Evolutionary conservation across 2,888 invertebrate species (phyloP), one percentile per base, ranked within the genome.

Genomic region (Danaus chrysippus): DNA sequence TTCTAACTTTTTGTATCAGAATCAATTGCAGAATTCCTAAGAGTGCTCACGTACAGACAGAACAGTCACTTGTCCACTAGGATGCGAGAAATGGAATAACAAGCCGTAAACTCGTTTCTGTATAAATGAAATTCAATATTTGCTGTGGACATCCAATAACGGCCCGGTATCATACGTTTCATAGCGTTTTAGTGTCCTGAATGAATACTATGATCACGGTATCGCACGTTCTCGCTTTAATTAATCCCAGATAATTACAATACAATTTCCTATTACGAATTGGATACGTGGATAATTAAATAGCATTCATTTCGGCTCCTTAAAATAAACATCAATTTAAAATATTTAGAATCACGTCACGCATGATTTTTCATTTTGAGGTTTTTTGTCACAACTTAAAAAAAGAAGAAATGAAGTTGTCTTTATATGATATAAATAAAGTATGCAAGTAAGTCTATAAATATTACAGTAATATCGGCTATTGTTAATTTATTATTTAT

Each of bases 111-210:
- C 71, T 69, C 65, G 73, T 72, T 72, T 65, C 71, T 65, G 63
- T 69, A 64, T 69, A 70, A 70, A 73, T 74, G 68, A 71, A 72
- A 71, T 74, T 71, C 69, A 74, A 72, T 75, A 73, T 74, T 72
- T 73, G 70, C 70, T 65, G 58, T 71, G 69, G 69, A 72, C 70
- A 68, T 72, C 68, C 68, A 71, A 72, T 71, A 70, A 72, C 62
- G 62, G 58, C 61, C 42, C 61, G 64, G 63, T 69, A 66, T 68
- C 68, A 66, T 65, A 65, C 65, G 65, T 67, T 61, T 66, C 67
- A 64, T 62, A 63, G 63, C 66, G 68, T 70, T 72, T n/a, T 71
- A 72, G 68, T 64, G 62, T 49, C 62, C 61, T 64, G 68, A 66
- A 68, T 67, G 49, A 49, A 17, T 49, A 17, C 17, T 60, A 58